Evolutionary conservation across 2,888 invertebrate species (phyloP), one percentile per base, ranked within the genome.

Genomic region (Platerodrilus igneus): DNA sequence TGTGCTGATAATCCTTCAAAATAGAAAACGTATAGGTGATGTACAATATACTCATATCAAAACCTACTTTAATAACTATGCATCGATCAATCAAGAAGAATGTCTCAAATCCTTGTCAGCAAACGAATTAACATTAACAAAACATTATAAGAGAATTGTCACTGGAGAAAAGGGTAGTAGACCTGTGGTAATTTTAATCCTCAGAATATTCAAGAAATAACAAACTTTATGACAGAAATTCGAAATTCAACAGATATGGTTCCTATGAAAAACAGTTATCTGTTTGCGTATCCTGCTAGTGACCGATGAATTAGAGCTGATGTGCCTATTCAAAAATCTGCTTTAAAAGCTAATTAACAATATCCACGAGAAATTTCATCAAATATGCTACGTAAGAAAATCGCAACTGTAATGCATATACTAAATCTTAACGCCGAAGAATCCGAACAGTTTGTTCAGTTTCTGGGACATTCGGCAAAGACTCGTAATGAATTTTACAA

Each of bases 101-200:
- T 41, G 19, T 23, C 5, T 25, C 6, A 26, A 25, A 8, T 15
- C 21, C n/a, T 18, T 37, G 6, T 22, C 37, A 6, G 30, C 16
- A 19, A 37, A 30, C 2, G 36, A 41, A 31, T 37, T 30, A 13
- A 9, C 20, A 7, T 22, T 41, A 31, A 41, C 36, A 1, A 14
- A 23, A 20, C 8, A 26, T 41, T 41, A 37, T 13, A 41, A 41
- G 18, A 18, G 37, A 1, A 20, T 40, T 23, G 32, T 45, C 8
- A 28, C 37, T 3, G 38, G 34, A n/a, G 38, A 32, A 25, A 44
- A 44, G 26, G 40, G 37, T 11, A 40, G 40, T 30, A 21, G 32
- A 21, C 15, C 38, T 7, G 33, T 46, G 9, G 37, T 37, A 7
- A 45, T 45, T 10, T 34, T 46, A 32, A 35, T 41, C 30, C 45